These are phyloP conservation scores for Pollenia labialis DNA, from an alignment of 2,888 invertebrate genomes.

Conservation along the genomic window DNA sequence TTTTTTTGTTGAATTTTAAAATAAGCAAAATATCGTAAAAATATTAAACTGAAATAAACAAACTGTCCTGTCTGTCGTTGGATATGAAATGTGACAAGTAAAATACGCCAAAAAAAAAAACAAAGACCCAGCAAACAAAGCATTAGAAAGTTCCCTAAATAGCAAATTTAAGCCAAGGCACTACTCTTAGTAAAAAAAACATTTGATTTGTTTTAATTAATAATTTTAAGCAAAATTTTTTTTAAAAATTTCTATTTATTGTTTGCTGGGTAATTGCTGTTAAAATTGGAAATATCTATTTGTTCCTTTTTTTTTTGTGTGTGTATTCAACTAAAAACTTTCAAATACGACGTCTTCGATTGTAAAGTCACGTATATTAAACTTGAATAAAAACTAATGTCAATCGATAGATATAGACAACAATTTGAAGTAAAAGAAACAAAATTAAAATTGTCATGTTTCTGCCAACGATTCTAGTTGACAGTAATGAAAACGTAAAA, in stretches of 20 bases:
- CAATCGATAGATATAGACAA: conserved; percentile 19
- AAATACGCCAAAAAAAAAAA: background rate
- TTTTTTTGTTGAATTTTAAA: background rate
- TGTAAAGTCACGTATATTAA: conserved; percentile 29
- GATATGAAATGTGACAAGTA: conserved; percentile 14
- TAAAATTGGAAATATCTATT: background rate
- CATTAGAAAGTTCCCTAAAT: no score
- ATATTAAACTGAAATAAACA: conserved; percentile 43
- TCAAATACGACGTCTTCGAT: conserved; percentile 12
- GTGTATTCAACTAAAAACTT: background rate
- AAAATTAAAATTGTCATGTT: conserved; percentile 59
- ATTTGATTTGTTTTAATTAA: no score
- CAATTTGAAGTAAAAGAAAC: conserved; percentile 1
- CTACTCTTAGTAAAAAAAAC: no score
- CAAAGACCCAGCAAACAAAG: background rate
- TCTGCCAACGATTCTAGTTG: conserved; percentile 26
- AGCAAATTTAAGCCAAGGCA: no score
- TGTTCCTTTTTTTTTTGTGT: background rate
- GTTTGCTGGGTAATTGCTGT: no score
- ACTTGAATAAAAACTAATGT: background rate
- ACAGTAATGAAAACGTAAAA: background rate
- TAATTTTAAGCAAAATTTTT: no score
- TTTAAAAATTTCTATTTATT: no score
- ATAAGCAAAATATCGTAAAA: conserved; percentile 15
- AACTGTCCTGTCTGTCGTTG: conserved; percentile 49